Conservation (phyloP, 2,113 vertebrate species). For the Spermophilus dauricus region DNA sequence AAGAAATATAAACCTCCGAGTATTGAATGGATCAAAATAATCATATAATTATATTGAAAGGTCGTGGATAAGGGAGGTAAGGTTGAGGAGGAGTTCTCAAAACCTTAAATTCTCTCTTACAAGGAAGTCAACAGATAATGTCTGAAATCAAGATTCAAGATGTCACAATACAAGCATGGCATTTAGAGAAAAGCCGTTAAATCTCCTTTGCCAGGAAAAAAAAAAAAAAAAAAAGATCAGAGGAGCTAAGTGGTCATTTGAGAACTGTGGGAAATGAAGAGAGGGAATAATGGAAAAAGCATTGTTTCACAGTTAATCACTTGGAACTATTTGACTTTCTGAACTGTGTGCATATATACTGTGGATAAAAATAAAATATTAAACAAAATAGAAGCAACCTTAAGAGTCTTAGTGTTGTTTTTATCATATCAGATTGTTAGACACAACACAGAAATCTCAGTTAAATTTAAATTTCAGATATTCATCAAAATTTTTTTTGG, state of each 20-base stretch:
- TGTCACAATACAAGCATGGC: neutral
- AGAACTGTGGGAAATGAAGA: neutral
- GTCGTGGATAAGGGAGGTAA: neutral
- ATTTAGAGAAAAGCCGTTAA: neutral
- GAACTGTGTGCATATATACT: neutral
- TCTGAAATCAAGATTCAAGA: neutral
- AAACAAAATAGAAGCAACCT: neutral
- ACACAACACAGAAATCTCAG: neutral
- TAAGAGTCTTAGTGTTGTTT: neutral
- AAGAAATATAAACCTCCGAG: neutral
- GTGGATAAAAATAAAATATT: neutral
- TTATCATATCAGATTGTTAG: neutral
- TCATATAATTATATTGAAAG: neutral
- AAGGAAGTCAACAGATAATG: neutral
- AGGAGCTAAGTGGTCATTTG: neutral
- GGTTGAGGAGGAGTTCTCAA: neutral
- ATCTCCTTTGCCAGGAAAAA: neutral
- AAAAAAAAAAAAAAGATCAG: neutral
- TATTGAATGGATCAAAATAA: neutral
- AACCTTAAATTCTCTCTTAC: neutral
- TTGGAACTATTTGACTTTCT: neutral
- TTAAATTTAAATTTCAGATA: neutral
- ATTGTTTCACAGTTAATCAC: neutral
- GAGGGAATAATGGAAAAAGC: neutral
- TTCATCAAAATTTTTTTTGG: neutral